phyloP scores from a whole-genome alignment of 2,888 invertebrate genomes.

The Clanis bilineata region DNA sequence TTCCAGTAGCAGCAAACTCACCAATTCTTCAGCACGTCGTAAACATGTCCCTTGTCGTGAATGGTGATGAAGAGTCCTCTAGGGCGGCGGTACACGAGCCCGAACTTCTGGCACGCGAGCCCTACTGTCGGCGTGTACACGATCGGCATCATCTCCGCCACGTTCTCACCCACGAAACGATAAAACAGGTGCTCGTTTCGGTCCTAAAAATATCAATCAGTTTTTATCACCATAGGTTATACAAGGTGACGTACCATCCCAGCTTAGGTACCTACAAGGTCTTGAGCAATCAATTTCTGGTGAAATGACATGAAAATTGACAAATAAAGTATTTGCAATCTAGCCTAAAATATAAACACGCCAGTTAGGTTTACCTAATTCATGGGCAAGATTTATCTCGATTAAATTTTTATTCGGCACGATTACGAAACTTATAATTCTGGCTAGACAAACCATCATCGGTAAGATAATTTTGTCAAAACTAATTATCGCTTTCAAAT shows the following conservation, averaged over 20 bases:
- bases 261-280: no score
- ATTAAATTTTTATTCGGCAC: no score
- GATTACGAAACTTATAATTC: no score
- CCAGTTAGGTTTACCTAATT: no score
- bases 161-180: constrained; percentile 92
- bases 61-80: constrained; percentile 98
- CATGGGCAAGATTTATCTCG: no score
- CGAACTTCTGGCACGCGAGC: constrained; percentile 98
- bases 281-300: no score
- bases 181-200: constrained; percentile 98
- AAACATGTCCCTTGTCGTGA: constrained; percentile 96
- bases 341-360: no score
- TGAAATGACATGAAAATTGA: no score
- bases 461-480: background rate
- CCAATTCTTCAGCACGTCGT: constrained; percentile 97
- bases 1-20: constrained; percentile 75
- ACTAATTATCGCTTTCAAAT: background rate
- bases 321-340: no score
- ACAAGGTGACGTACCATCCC: no score
- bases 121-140: constrained; percentile 99
- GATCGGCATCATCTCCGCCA: constrained; percentile 96
- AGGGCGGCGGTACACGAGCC: constrained; percentile 94
- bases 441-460: no score
- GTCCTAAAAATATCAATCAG: constrained; percentile 84
- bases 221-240: no score